Evolutionary conservation across 2,797 vertebrate species (phyloP).

Genomic region (Enteromius argenteus): DNA sequence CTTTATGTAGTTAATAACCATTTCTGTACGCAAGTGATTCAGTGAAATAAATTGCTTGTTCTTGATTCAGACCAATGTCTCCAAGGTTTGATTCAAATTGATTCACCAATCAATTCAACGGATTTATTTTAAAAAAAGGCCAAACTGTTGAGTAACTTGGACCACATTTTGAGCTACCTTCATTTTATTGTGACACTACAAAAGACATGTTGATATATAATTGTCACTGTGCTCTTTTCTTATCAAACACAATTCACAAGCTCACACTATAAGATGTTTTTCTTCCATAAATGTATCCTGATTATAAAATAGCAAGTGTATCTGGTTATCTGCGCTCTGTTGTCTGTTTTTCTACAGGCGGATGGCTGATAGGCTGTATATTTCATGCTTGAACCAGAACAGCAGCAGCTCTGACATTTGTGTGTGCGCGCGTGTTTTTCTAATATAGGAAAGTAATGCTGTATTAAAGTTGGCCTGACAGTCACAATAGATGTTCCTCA

Average conservation of each 20-base stretch:
- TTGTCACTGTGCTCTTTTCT: neutral
- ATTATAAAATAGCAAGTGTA: neutral
- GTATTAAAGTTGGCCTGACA: constrained; percentile 72
- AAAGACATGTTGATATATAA: neutral
- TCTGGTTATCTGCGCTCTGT: neutral
- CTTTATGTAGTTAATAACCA: no score
- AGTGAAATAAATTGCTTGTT: no score
- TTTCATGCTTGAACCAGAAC: neutral
- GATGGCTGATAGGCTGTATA: neutral
- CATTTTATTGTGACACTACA: neutral
- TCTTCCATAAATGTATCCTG: neutral
- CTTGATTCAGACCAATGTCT: neutral
- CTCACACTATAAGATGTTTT: neutral
- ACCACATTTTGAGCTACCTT: neutral
- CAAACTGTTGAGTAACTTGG: neutral
- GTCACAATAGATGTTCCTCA: constrained; percentile 70
- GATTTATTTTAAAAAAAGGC: neutral
- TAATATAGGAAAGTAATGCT: constrained; percentile 74
- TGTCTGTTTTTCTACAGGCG: neutral
- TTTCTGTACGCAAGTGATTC: no score
- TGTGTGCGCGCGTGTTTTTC: constrained; percentile 48
- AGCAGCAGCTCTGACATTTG: constrained; percentile 2
- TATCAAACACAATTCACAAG: neutral
- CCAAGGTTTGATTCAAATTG: neutral
- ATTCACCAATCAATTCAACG: neutral